These are phyloP conservation scores for Ptychobarbus kaznakovi DNA, from an alignment of 2,797 vertebrate genomes.

Conservation along the genomic window DNA sequence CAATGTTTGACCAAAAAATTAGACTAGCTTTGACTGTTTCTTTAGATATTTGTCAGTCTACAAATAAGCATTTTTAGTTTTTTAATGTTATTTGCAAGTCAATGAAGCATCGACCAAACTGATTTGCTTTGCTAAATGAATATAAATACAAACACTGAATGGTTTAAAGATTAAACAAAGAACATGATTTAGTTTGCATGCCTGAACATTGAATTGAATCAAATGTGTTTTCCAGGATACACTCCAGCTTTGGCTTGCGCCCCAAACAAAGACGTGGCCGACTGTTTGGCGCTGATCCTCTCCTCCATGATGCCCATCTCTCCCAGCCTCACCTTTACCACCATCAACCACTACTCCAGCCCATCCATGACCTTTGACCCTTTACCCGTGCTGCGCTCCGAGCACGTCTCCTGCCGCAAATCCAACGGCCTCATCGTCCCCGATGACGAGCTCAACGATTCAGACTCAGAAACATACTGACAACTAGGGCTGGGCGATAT, in stretches of 20 bases:
- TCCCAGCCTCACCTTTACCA: constrained; percentile 84
- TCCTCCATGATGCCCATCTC: constrained; percentile 98
- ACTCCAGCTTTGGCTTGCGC: constrained; percentile 96
- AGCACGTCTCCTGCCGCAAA: constrained; percentile 88
- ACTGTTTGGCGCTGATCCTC: constrained; percentile 96
- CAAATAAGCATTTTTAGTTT: neutral
- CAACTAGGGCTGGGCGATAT: neutral
- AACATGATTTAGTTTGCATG: neutral
- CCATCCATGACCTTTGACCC: constrained; percentile 91
- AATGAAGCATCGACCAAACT: neutral
- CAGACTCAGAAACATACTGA: constrained; percentile 96
- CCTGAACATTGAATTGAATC: neutral
- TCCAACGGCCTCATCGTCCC: constrained; percentile 84
- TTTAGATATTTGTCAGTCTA: neutral
- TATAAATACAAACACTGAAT: neutral
- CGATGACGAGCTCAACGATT: constrained; percentile 94
- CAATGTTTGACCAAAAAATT: neutral
- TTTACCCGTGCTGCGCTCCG: constrained; percentile 84
- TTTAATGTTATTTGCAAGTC: neutral
- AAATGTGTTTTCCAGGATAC: constrained; percentile 78
- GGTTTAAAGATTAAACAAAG: neutral
- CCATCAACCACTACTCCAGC: constrained; percentile 88
- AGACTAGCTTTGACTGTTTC: neutral
- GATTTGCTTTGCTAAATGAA: neutral
- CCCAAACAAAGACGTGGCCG: constrained; percentile 95